Base-by-base conservation (phyloP, 2,113 vertebrate species). In the Zapus hudsonius region DNA sequence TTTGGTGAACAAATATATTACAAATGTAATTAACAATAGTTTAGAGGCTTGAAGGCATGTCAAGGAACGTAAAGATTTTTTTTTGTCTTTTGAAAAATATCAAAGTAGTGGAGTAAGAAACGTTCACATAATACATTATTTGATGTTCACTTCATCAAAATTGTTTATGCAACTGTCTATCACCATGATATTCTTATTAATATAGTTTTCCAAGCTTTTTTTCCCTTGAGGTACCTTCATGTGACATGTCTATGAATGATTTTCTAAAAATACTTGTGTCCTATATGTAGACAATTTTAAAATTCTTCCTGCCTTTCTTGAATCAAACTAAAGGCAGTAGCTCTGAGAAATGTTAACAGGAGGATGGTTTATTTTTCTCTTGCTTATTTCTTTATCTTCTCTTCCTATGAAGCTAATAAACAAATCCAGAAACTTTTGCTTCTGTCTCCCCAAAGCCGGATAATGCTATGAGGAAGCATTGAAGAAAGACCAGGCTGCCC, bases 401-500 rank as follows among this genome's bases (percentile, higher is more conserved):
- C 96, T 95, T 91, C 38, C 69, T 96, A 93, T 94, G 93, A 92
- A 61, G 47, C 33, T 94, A 90, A 95, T 86, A 92, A 96, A 94
- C 66, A 96, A 81, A 94, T 95, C 91, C 75, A 84, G 57, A 94
- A 94, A 85, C 87, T 94, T 95, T 92, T 87, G 76, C 57, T 96
- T 91, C 86, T 90, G 22, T 84, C 52, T 93, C 89, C 70, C 27
- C 59, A 81, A 87, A 70, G 66, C 73, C 80, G 70, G 76, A 57
- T 42, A 76, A 33, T 79, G 69, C 79, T 79, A 33, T 42, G 78
- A 72, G 47, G 89, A 89, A n/a, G 4, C 20, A 6, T 31, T 72
- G 47, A 69, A 66, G 40, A 80, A 80, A 92, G 79, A 76, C 3
- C 1, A 79, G 70, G 44, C 91, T 69, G 87, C 70, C 36, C 29